Conservation (phyloP, 2,113 vertebrate genomes). For the Ia io region DNA sequence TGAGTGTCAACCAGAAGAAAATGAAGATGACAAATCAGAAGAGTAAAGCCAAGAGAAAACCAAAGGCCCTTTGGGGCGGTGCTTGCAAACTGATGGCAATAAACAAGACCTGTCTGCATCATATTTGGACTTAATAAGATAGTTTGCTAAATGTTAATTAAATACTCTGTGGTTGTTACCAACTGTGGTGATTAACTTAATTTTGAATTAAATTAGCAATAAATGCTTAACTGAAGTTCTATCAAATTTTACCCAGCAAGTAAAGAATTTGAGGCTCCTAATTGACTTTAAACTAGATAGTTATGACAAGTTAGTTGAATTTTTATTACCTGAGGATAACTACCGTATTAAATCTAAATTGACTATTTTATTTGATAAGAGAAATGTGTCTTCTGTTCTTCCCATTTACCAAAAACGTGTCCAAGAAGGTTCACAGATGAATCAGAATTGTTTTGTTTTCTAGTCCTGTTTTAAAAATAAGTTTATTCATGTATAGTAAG, state of each 20-base stretch:
- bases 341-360: slow-evolving; percentile 81
- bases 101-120: slow-evolving; percentile 74
- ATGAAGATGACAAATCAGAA: neutral
- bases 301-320: slow-evolving; percentile 80
- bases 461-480: neutral
- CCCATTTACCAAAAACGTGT: slow-evolving; percentile 32
- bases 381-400: slow-evolving; percentile 61
- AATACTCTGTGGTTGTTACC: slow-evolving; percentile 83
- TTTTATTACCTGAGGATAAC: slow-evolving; percentile 82
- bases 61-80: neutral
- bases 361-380: slow-evolving; percentile 76
- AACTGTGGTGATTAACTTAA: slow-evolving; percentile 83
- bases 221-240: slow-evolving; percentile 84
- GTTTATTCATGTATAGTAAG: neutral
- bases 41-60: neutral
- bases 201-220: slow-evolving; percentile 86
- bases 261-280: slow-evolving; percentile 80
- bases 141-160: slow-evolving; percentile 84
- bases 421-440: slow-evolving; percentile 20
- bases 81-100: slow-evolving; percentile 63
- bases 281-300: slow-evolving; percentile 82
- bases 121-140: slow-evolving; percentile 79
- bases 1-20: neutral
- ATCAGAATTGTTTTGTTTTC: neutral
- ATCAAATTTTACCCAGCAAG: slow-evolving; percentile 83